phyloP scores from a whole-genome alignment of 2,113 vertebrate genomes.

The Solenodon paradoxus region DNA sequence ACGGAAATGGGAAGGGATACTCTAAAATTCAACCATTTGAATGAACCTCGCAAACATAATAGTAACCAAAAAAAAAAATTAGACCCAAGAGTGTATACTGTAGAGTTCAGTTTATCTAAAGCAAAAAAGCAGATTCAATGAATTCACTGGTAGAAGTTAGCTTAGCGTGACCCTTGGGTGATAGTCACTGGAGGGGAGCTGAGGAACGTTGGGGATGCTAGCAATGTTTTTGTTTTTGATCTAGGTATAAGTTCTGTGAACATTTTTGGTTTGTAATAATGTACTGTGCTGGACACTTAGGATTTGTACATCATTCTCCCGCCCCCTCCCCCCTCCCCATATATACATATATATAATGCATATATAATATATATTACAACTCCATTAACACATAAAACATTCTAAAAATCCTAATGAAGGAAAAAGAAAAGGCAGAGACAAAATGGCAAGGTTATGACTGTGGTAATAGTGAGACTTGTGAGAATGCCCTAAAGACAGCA shows the following conservation, averaged over 20 bases:
- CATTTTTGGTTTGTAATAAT: constrained; percentile 11
- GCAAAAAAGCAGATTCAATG: neutral
- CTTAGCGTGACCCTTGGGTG: neutral
- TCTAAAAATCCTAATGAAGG: neutral
- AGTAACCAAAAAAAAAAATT: constrained; percentile 9
- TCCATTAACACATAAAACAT: no score
- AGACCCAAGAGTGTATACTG: neutral
- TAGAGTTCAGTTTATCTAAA: neutral
- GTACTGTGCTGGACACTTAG: neutral
- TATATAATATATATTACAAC: no score
- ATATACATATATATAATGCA: no score
- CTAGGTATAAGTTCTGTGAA: neutral
- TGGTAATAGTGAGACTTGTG: neutral
- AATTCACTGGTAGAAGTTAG: neutral
- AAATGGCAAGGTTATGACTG: neutral
- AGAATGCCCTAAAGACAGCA: neutral
- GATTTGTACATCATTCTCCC: neutral
- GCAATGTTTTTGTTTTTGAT: neutral
- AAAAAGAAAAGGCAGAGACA: neutral
- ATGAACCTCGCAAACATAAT: neutral
- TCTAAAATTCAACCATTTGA: neutral
- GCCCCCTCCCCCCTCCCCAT: no score
- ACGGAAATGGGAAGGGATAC: constrained; percentile 20
- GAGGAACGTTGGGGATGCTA: neutral
- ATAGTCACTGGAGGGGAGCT: neutral